Percentiles rank a stretch among this genome's conserved stretches.
phyloP scores from a whole-genome alignment of 2,797 vertebrate species.

The Bovichtus variegatus region DNA sequence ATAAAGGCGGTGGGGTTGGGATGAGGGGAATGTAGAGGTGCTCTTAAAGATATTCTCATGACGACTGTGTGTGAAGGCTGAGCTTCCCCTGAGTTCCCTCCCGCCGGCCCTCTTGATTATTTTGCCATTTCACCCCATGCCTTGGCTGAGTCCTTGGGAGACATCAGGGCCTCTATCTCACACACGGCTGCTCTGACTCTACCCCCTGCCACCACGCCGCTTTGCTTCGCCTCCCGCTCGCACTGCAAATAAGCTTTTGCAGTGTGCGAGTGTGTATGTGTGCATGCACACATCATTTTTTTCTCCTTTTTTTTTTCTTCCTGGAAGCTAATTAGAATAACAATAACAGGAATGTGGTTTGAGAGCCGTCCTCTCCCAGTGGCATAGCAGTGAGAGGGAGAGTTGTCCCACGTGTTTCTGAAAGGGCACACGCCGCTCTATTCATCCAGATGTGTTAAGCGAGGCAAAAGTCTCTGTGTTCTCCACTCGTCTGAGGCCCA shows the following conservation, averaged over 20 bases:
- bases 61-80: slow-evolving; percentile 75
- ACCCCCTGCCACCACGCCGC: slow-evolving; percentile 51
- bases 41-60: slow-evolving; percentile 75
- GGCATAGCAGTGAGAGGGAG: slow-evolving; percentile 71
- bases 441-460: slow-evolving; percentile 86
- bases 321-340: slow-evolving; percentile 86
- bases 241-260: slow-evolving; percentile 73
- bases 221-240: slow-evolving; percentile 59
- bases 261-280: slow-evolving; percentile 59
- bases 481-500: slow-evolving; percentile 60
- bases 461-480: slow-evolving; percentile 71
- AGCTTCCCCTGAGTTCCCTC: slow-evolving; percentile 64
- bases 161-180: slow-evolving; percentile 78
- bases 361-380: slow-evolving; percentile 78
- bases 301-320: slow-evolving; percentile 45
- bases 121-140: slow-evolving; percentile 78
- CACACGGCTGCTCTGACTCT: slow-evolving; percentile 73
- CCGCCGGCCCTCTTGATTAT: slow-evolving; percentile 75
- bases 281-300: slow-evolving; percentile 55
- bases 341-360: slow-evolving; percentile 85
- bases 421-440: slow-evolving; percentile 83
- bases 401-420: slow-evolving; percentile 75
- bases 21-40: slow-evolving; percentile 65
- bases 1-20: slow-evolving; percentile 57
- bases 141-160: slow-evolving; percentile 76